Base-by-base conservation (phyloP, 1,140 invertebrate species). In the Brachionus plicatilis region DNA sequence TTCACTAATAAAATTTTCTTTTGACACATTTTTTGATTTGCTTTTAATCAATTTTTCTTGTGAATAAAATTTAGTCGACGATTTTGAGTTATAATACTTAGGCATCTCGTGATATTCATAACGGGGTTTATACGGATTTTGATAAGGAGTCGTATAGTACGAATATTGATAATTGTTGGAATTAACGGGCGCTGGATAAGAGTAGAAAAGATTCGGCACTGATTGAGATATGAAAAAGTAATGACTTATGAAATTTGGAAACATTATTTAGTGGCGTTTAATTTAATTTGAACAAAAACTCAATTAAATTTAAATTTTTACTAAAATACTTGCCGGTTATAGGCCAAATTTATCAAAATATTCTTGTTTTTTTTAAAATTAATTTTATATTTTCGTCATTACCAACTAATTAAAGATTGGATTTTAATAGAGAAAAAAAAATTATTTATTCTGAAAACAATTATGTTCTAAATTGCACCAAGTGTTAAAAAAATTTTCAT, bases 401-500 rank as follows among this genome's bases (percentile, higher is more conserved):
- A 68, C 6, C 33, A 37, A n/a, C 33, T 68, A 60, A 60, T 60
- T 68, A 41, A 68, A 68, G 33, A 68, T 68, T 68, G 66, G 66
- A 68, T 68, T 60, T 56, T 56, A 80, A 17, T 33, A 56, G 29
- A 37, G 33, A 20, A 80, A 24, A 80, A 65, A 53, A 43, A 50
- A 27, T 76, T 27, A 47, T 45, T 45, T 82, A 8, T 65, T 82
- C 37, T 72, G 17, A 20, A 72, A 72, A 72, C 37, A 72, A 72
- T 43, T 41, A 12, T 17, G 41, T 4, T 80, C 50, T 17, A 60
- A 60, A 17, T 82, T 82, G n/a, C 24, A 27, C 79, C 53, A 82
- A 65, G 50, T 65, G 53, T 82, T 60, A 82, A 82, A 82, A 82
- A 82, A 82, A 37, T 27, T 60, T 8, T 60, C 24, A 43, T 45